phyloP scores from a whole-genome alignment of 2,888 invertebrate species.

The Brenthis hecate region DNA sequence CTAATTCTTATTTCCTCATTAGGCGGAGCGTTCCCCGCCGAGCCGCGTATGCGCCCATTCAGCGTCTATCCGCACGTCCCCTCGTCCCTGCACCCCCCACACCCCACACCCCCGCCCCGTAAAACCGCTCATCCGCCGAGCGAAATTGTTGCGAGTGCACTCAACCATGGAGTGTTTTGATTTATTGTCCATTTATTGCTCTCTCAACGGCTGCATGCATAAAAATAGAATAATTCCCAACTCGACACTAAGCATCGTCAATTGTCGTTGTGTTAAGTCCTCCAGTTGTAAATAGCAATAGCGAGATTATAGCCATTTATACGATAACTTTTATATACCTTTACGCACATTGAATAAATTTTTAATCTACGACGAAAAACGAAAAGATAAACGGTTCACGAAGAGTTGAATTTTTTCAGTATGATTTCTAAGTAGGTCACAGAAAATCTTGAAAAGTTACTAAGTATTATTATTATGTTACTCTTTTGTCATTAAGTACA shows the following conservation, averaged over 20 bases:
- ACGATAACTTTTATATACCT: conserved; percentile 1
- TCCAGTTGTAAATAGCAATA: conserved; percentile 33
- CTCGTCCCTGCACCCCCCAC: conserved; percentile 35
- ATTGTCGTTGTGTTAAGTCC: conserved; percentile 49
- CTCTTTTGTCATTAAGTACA: conserved; percentile 4
- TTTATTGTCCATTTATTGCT: conserved; percentile 77
- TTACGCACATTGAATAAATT: not conserved
- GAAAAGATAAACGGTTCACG: too few species aligned
- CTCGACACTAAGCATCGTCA: conserved; percentile 45
- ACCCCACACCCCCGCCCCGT: conserved; percentile 51
- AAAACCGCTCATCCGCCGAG: conserved; percentile 53
- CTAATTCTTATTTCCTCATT: conserved; percentile 82
- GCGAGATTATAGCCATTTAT: conserved; percentile 29
- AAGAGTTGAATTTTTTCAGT: too few species aligned
- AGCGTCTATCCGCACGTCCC: conserved; percentile 48
- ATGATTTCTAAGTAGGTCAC: too few species aligned
- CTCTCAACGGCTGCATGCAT: conserved; percentile 55
- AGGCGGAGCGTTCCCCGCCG: conserved; percentile 61
- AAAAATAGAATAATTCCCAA: conserved; percentile 57
- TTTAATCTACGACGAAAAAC: too few species aligned
- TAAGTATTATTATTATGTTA: not conserved
- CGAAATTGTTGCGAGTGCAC: conserved; percentile 70
- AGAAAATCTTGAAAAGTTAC: too few species aligned
- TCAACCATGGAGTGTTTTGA: conserved; percentile 72
- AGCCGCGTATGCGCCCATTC: conserved; percentile 62